Evolutionary conservation across 2,888 invertebrate genomes (phyloP).

Genomic region (Sceliomorpha sp.): DNA sequence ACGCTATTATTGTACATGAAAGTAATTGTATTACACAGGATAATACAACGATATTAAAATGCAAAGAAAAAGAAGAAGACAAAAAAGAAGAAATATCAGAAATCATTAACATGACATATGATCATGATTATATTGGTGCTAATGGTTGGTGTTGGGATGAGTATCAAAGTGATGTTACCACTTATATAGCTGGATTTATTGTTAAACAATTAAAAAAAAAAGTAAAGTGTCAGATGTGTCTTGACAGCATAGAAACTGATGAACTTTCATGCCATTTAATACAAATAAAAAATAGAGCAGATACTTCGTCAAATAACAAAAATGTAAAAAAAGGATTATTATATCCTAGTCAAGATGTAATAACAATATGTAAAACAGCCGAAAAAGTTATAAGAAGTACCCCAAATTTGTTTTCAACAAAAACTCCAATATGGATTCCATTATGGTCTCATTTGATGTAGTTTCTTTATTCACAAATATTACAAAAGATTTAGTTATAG

Average conservation of each 20-base stretch:
- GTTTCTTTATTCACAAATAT: too few relatives aligned
- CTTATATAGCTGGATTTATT: not conserved
- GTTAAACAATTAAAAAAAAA: slow-evolving; percentile 1
- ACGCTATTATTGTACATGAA: slow-evolving; percentile 2
- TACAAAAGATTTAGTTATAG: too few relatives aligned
- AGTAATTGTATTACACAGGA: too few relatives aligned
- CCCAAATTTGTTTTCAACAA: not conserved
- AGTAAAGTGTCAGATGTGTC: slow-evolving; percentile 1
- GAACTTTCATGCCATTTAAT: slow-evolving; percentile 1
- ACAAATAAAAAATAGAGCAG: slow-evolving; percentile 1
- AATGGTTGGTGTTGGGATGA: slow-evolving; percentile 1
- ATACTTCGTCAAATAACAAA: not conserved
- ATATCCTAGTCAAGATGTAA: not conserved
- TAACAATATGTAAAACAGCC: slow-evolving; percentile 2
- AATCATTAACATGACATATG: slow-evolving; percentile 2
- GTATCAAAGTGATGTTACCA: not conserved
- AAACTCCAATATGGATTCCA: too few relatives aligned
- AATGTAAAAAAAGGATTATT: not conserved
- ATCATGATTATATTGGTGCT: not conserved
- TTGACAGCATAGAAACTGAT: not conserved
- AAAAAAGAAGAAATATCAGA: too few relatives aligned
- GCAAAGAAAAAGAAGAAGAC: too few relatives aligned
- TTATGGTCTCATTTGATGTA: too few relatives aligned
- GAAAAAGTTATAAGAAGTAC: slow-evolving; percentile 3
- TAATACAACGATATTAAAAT: too few relatives aligned